Base-by-base conservation (phyloP, 30 jellyfish, hydroid and myxozoan species). In the Pseudorhiza aurosa region DNA sequence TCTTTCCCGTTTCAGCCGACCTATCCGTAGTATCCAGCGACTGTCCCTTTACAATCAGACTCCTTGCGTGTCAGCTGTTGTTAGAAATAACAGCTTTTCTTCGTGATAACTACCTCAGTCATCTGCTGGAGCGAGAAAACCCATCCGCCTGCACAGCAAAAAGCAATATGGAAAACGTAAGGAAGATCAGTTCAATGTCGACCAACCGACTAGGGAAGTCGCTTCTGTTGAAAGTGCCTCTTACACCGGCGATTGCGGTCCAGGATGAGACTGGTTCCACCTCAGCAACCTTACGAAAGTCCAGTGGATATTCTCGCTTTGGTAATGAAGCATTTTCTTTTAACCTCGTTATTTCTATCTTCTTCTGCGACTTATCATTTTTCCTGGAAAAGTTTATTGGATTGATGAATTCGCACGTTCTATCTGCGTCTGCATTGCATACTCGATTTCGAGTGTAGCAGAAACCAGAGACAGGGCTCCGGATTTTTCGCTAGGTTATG, bases 41-140 rank as follows among this genome's bases (percentile, higher is more conserved):
- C 55, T 93, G 97, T 32, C 98, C 98, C 7, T 58, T 47, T 37
- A 68, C 95, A 17, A 29, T 93, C 68, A 77, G 89, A 18, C 87
- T 72, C 21, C 87, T 77, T 1, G 97, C 97, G 4, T 93, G 97
- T 64, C 90, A 71, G 82, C 81, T 93, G 55, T 71, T 93, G 45
- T 82, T 73, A 0, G 98, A 93, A 56, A 93, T 93, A 30, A 93
- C 98, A 0, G 85, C 96, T 4, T 93, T 58, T 71, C 88, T 93
- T 21, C 76, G 98, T 11, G 98, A 93, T 68, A 36, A 69, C 26
- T 56, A 81, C 25, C 37, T 58, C 5, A 31, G 59, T 21, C 28
- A 30, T 36, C 24, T 46, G 14, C 19, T 65, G 26, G 58, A 21
- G 8, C 40, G 83, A 63, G 93, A 67, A 1, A 53, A 58, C 2